Evolutionary conservation across 2,797 vertebrate genomes (phyloP).

Genomic region (Borostomias antarcticus): DNA sequence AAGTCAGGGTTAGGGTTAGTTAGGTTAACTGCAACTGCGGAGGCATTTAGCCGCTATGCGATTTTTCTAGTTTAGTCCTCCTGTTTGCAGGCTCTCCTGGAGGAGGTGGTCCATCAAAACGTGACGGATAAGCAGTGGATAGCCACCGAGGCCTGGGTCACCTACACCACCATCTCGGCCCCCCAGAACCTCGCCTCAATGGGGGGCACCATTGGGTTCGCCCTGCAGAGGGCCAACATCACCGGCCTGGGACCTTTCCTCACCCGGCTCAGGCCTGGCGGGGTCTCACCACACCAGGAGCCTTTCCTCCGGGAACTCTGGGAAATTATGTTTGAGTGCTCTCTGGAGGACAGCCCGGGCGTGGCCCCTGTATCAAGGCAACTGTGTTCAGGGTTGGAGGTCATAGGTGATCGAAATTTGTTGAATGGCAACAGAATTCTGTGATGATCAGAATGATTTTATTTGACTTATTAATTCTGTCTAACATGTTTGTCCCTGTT

Average conservation of each 20-base stretch:
- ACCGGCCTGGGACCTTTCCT: conserved; percentile 51
- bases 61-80: not conserved
- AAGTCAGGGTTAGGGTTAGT: too few species aligned
- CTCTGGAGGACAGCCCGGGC: conserved; percentile 22
- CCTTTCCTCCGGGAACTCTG: conserved; percentile 46
- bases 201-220: conserved; percentile 60
- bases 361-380: conserved; percentile 3
- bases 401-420: conserved; percentile 27
- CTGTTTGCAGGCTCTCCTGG: conserved; percentile 37
- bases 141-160: conserved; percentile 65
- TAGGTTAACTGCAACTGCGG: too few species aligned
- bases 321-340: conserved; percentile 59
- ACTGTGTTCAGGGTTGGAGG: conserved; percentile 53
- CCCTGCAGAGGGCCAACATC: conserved; percentile 55
- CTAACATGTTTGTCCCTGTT: not conserved
- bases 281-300: conserved; percentile 50
- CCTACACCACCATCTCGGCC: conserved; percentile 53
- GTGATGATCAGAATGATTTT: not conserved
- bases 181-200: conserved; percentile 46
- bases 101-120: conserved; percentile 54
- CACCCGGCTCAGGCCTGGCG: conserved; percentile 39
- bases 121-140: conserved; percentile 61
- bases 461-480: not conserved
- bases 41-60: too few species aligned
- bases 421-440: not conserved